Evolutionary conservation across 2,888 invertebrate genomes (phyloP).

Genomic region (Calephelis perditalis): DNA sequence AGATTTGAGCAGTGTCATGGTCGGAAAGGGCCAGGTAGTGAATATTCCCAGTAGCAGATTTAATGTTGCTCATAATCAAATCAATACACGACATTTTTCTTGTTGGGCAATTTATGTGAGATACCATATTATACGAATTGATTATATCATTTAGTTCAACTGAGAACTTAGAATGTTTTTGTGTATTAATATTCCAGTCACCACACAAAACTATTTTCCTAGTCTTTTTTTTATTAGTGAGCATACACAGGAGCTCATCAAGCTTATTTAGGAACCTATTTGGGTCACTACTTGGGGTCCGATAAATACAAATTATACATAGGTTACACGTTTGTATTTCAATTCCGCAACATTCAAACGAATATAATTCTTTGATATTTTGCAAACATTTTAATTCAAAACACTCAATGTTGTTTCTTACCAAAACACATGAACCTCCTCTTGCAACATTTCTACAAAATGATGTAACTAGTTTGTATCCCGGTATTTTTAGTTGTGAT

Average conservation of each 20-base stretch:
- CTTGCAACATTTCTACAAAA: background rate
- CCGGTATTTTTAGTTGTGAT: background rate
- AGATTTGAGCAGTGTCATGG: conserved; percentile 15
- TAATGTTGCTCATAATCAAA: conserved; percentile 28
- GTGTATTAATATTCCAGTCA: background rate
- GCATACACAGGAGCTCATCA: background rate
- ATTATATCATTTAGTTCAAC: background rate
- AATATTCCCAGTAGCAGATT: conserved; percentile 24
- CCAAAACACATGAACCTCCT: background rate
- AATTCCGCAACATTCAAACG: conserved; percentile 13
- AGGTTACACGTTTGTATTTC: conserved; percentile 5
- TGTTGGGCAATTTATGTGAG: conserved; percentile 4
- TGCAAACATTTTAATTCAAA: background rate
- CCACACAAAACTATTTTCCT: no score
- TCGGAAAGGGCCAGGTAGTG: conserved; percentile 24
- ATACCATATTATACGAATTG: background rate
- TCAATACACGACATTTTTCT: conserved; percentile 16
- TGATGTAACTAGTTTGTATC: background rate
- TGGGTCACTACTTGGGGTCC: conserved; percentile 15
- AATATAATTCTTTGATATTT: background rate
- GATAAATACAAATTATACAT: conserved; percentile 14
- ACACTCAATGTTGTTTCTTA: background rate
- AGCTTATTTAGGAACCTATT: conserved; percentile 19
- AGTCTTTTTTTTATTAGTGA: background rate
- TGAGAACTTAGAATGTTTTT: background rate